Percentiles rank a stretch among this genome's conserved stretches.
phyloP scores from a whole-genome alignment of 2,113 vertebrate genomes.

The Zapornia atra region DNA sequence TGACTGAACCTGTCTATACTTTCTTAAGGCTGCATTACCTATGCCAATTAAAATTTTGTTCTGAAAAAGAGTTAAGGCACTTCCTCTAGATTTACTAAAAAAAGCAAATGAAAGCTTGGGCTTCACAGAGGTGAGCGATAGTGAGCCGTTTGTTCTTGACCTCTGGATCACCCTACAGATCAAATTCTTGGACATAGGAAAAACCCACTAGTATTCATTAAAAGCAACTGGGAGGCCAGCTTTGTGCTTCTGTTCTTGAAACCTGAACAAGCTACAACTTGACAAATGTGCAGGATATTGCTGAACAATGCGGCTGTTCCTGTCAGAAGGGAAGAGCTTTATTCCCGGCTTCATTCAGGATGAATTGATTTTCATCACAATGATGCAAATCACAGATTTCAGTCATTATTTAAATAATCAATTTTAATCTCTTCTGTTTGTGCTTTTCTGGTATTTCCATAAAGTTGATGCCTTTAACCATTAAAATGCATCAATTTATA shows the following conservation, averaged over 20 bases:
- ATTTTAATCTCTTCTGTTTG: neutral
- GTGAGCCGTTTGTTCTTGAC: conserved; percentile 72
- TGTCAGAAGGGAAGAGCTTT: neutral
- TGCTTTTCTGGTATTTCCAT: neutral
- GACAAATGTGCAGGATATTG: conserved; percentile 64
- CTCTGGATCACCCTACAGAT: conserved; percentile 69
- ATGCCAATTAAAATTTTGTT: conserved; percentile 62
- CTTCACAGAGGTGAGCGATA: conserved; percentile 54
- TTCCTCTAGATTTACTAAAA: conserved; percentile 76
- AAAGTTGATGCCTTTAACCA: neutral
- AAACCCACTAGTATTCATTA: conserved; percentile 73
- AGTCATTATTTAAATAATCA: conserved; percentile 1
- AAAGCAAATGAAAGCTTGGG: conserved; percentile 74
- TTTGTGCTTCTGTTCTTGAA: conserved; percentile 49
- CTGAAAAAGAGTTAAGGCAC: conserved; percentile 63
- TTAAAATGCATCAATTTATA: neutral
- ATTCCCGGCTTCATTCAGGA: neutral
- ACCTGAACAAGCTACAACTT: conserved; percentile 25
- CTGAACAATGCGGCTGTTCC: conserved; percentile 63
- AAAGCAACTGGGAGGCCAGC: conserved; percentile 67
- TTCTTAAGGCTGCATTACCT: conserved; percentile 18
- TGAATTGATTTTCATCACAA: conserved; percentile 12
- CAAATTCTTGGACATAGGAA: conserved; percentile 70
- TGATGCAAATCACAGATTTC: conserved; percentile 6
- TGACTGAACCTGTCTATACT: neutral